Percentiles rank a stretch among this genome's conserved stretches.
Conservation (phyloP, 2,797 vertebrate species). For the Melanitta fusca region DNA sequence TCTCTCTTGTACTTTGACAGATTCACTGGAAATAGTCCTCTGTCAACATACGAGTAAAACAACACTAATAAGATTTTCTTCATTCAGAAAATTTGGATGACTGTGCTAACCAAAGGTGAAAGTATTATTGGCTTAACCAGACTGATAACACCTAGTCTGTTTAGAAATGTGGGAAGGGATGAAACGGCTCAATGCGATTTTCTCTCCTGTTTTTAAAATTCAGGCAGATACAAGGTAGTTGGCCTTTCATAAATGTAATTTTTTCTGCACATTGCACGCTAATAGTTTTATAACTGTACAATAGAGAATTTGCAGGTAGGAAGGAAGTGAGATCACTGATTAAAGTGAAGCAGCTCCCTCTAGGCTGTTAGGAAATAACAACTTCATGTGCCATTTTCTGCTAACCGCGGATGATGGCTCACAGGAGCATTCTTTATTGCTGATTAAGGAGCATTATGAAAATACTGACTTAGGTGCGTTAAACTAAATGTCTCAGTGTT, state of each 20-base stretch:
- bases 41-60: background rate
- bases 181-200: conserved; percentile 48
- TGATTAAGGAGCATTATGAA: conserved; percentile 79
- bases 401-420: conserved; percentile 76
- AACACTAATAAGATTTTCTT: background rate
- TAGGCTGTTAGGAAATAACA: conserved; percentile 80
- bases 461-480: conserved; percentile 77
- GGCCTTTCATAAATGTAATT: conserved; percentile 61
- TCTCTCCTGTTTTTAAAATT: conserved; percentile 64
- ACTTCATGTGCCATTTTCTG: conserved; percentile 76
- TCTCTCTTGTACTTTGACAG: background rate
- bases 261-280: conserved; percentile 51
- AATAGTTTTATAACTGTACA: conserved; percentile 72
- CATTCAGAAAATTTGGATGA: background rate
- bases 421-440: conserved; percentile 79
- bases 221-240: conserved; percentile 59
- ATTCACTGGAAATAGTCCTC: background rate
- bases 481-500: conserved; percentile 77
- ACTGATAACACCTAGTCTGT: conserved; percentile 62
- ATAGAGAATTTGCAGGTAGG: conserved; percentile 73
- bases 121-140: conserved; percentile 11
- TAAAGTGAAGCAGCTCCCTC: conserved; percentile 76
- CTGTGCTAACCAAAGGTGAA: background rate
- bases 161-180: conserved; percentile 38
- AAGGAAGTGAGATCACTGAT: conserved; percentile 77